Evolutionary conservation across 2,797 vertebrate genomes (phyloP).

Genomic region (Peromyscus melanophrys): DNA sequence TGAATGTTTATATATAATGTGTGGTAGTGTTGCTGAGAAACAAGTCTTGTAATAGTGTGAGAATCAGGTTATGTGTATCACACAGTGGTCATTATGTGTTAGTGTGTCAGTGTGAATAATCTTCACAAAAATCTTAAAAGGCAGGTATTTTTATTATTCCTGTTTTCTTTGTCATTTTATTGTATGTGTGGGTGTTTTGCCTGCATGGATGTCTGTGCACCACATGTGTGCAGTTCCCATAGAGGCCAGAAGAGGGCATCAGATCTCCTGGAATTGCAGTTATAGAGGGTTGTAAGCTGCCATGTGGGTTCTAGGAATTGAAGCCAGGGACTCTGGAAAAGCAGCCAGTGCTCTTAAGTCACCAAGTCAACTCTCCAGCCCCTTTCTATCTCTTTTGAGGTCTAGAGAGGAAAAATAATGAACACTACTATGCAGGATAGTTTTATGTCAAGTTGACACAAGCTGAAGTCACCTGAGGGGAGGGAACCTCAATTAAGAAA

Average conservation of each 20-base stretch:
- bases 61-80: neutral
- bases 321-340: neutral
- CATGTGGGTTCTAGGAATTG: neutral
- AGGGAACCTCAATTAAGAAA: neutral
- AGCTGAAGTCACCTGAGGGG: neutral
- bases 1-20: neutral
- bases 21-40: conserved; percentile 7
- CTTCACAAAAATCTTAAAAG: conserved; percentile 3
- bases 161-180: neutral
- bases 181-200: neutral
- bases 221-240: neutral
- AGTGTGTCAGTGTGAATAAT: neutral
- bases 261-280: neutral
- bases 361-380: neutral
- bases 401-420: neutral
- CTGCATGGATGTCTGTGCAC: fast-evolving
- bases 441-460: neutral
- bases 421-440: neutral
- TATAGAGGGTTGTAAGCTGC: neutral
- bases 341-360: neutral
- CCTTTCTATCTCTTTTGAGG: neutral
- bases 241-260: neutral
- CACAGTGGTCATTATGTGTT: neutral
- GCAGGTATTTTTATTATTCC: neutral
- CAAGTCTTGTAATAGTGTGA: neutral